Percentiles rank a stretch among this genome's conserved stretches.
These are phyloP conservation scores for Protobothrops flavoviridis DNA, from an alignment of 2,113 vertebrate genomes.

Conservation along the genomic window DNA sequence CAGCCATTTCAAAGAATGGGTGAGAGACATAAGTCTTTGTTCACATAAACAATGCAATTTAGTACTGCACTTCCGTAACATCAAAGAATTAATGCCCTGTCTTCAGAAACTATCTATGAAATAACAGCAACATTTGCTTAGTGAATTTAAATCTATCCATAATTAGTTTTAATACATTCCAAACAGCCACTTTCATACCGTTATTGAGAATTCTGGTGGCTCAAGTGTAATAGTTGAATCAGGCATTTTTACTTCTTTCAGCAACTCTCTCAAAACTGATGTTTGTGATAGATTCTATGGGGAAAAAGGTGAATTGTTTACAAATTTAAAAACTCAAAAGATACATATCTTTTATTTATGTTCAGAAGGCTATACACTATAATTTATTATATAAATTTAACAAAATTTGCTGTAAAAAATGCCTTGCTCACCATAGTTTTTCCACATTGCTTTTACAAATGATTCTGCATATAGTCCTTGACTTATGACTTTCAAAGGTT, in stretches of 20 bases:
- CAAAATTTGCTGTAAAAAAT: neutral
- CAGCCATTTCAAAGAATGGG: neutral
- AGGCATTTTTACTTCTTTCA: conserved; percentile 81
- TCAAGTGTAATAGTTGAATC: conserved; percentile 74
- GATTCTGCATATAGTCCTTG: neutral
- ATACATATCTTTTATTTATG: neutral
- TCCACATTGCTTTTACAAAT: neutral
- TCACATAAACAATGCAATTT: neutral
- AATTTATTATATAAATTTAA: neutral
- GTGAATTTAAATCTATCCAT: neutral
- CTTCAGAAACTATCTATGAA: neutral
- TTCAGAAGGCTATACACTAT: neutral
- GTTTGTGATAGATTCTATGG: conserved; percentile 93
- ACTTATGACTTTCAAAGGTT: neutral
- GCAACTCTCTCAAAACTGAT: conserved; percentile 78
- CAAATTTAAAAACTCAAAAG: neutral
- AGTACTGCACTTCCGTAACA: neutral
- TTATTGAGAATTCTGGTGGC: conserved; percentile 68
- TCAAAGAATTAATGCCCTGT: neutral
- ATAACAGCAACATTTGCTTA: neutral
- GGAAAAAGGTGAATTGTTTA: neutral
- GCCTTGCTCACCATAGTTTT: neutral
- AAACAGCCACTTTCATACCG: conserved; percentile 56
- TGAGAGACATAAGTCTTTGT: neutral
- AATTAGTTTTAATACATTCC: neutral